These are phyloP conservation scores for Drosophila prosaltans DNA, from an alignment of 1,140 invertebrate species.

Conservation along the genomic window DNA sequence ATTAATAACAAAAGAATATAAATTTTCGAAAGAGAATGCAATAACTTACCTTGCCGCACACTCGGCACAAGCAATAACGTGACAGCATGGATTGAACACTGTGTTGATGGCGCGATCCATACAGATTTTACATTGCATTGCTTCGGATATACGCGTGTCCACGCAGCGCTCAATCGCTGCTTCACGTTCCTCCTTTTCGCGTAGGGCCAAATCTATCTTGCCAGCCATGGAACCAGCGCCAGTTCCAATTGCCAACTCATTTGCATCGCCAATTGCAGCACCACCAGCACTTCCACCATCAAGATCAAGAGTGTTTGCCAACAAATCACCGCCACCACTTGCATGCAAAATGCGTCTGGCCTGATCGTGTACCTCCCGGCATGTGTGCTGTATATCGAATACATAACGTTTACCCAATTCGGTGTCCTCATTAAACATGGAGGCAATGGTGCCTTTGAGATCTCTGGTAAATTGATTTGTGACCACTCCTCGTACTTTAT, in stretches of 20 bases:
- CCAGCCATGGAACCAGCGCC: slow-evolving; percentile 68
- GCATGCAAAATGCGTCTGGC: slow-evolving; percentile 89
- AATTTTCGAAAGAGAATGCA: no score
- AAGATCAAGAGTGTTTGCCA: slow-evolving; percentile 21
- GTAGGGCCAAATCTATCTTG: slow-evolving; percentile 81
- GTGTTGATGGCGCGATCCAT: slow-evolving; percentile 92
- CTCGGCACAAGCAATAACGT: slow-evolving; percentile 90
- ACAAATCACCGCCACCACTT: slow-evolving; percentile 81
- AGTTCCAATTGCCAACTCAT: slow-evolving; percentile 21
- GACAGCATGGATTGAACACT: slow-evolving; percentile 92
- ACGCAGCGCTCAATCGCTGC: slow-evolving; percentile 82
- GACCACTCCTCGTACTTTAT: slow-evolving; percentile 93
- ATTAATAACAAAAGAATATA: neutral
- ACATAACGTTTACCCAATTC: slow-evolving; percentile 93
- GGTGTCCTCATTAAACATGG: slow-evolving; percentile 95
- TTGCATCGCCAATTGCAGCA: slow-evolving; percentile 29
- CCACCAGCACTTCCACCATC: slow-evolving; percentile 26
- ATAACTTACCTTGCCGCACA: slow-evolving; percentile 86
- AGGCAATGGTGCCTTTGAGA: slow-evolving; percentile 95
- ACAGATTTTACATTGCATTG: slow-evolving; percentile 91
- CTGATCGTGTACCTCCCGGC: slow-evolving; percentile 93
- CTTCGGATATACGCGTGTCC: slow-evolving; percentile 85
- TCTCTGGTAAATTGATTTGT: slow-evolving; percentile 94
- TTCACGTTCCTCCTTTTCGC: slow-evolving; percentile 79
- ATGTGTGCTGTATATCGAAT: slow-evolving; percentile 93